Base-by-base conservation (phyloP, 2,888 invertebrate species). In the Ochropleura plecta region DNA sequence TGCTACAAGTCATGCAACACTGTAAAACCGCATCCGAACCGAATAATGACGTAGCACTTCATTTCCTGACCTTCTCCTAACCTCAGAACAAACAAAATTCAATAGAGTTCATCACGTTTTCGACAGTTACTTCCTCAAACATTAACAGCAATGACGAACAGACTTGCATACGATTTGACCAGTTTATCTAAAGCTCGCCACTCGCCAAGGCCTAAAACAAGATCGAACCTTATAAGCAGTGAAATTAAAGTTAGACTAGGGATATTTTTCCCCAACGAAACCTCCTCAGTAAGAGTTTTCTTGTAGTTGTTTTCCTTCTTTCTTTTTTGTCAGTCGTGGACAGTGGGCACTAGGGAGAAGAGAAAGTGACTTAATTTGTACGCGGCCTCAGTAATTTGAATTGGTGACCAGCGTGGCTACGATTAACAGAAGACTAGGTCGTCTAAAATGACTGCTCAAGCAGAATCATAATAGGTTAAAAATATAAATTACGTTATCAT, bases 91-190 rank as follows among this genome's bases (percentile, higher is more conserved):
- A 62, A 65, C 20, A 53, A 70, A 79, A 80, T 68, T 46, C 46
- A 70, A 70, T 73, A 64, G 65, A 80, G 48, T 40, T 60, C 84
- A 74, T 75, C 76, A 81, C 60, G 76, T 76, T 84, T n/a, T 75
- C 57, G 67, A 53, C 48, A 59, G 18, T 44, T 62, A 75, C 83
- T 85, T 86, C 87, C 86, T 80, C 69, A 59, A 67, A 76, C 68
- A 85, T 85, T 76, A 76, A 59, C 66, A 65, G 12, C 53, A 49
- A 73, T 78, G 79, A 71, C 76, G 51, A 71, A 75, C 76, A 48
- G 12, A 46, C 30, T 30, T 49, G 18, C 20, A 73, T 51, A 20
- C 0, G 2, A 30, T 55, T 44, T 49, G 40, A 46, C 46, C 55
- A 76, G 65, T 65, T 75, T 40, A 49, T 44, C n/a, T 55, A 44